These are phyloP conservation scores for Loriculus beryllinus DNA, from an alignment of 2,797 vertebrate species.

Conservation along the genomic window DNA sequence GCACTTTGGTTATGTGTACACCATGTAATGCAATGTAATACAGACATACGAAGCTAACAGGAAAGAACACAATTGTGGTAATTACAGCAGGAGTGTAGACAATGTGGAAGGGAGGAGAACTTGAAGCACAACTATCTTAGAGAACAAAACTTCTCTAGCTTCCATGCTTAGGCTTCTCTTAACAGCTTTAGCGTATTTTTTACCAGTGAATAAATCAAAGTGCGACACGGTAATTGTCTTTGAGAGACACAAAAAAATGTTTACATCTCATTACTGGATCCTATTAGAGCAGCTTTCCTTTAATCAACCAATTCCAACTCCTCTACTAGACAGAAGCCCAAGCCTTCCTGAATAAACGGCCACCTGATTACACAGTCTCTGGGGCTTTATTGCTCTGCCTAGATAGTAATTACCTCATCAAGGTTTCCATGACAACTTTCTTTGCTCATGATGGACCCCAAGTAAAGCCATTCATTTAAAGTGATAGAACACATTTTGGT, in stretches of 20 bases:
- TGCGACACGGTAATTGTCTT: neutral
- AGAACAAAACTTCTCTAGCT: neutral
- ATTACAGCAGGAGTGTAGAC: neutral
- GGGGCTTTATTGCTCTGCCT: neutral
- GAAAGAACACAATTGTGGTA: neutral
- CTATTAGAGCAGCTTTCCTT: neutral
- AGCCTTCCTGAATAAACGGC: neutral
- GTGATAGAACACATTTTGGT: neutral
- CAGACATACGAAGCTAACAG: neutral
- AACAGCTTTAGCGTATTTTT: slow-evolving; percentile 27
- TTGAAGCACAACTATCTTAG: neutral
- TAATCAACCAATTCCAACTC: neutral
- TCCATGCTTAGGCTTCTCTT: neutral
- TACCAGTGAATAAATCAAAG: neutral
- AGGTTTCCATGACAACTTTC: slow-evolving; percentile 46
- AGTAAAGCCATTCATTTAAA: slow-evolving; percentile 1
- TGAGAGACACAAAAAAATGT: neutral
- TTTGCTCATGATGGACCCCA: neutral
- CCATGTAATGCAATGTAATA: neutral
- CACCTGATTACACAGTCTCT: neutral
- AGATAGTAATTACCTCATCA: neutral
- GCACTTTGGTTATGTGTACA: neutral
- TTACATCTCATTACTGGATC: neutral
- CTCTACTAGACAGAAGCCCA: neutral
- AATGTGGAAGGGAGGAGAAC: slow-evolving; percentile 12